Conservation (phyloP, 2,888 invertebrate genomes). For the Agrypnus murinus region DNA sequence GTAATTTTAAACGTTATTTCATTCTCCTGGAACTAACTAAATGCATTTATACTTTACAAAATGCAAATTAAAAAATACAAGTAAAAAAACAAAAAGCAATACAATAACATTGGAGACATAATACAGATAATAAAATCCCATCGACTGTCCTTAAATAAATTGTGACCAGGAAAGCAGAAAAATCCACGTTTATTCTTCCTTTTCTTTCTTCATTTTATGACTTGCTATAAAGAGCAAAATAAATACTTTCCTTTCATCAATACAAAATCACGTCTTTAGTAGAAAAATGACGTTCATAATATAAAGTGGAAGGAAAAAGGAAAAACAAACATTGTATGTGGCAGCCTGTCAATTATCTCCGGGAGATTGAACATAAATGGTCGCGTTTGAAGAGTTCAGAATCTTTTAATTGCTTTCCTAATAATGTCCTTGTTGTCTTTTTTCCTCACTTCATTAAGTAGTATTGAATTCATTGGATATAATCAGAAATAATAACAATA, state of each 20-base stretch:
- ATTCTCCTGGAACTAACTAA: too few species aligned
- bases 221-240: constrained; percentile 15
- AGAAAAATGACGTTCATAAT: constrained; percentile 8
- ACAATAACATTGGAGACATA: too few species aligned
- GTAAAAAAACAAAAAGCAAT: too few species aligned
- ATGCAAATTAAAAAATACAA: too few species aligned
- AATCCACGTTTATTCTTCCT: constrained; percentile 18
- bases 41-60: too few species aligned
- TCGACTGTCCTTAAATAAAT: constrained; percentile 15
- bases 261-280: constrained; percentile 21
- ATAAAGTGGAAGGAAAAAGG: constrained; percentile 3
- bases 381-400: neutral
- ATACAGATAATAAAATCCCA: constrained; percentile 6
- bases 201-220: constrained; percentile 17
- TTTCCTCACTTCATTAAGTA: neutral
- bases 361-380: neutral
- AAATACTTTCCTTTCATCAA: constrained; percentile 17
- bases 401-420: constrained; percentile 22
- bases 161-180: constrained; percentile 23
- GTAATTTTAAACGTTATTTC: too few species aligned
- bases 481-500: neutral
- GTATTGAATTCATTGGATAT: too few species aligned
- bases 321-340: constrained; percentile 22
- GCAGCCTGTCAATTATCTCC: constrained; percentile 26
- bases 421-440: neutral